Base-by-base conservation (phyloP, 2,888 invertebrate genomes). In the Dastarcus helophoroides region DNA sequence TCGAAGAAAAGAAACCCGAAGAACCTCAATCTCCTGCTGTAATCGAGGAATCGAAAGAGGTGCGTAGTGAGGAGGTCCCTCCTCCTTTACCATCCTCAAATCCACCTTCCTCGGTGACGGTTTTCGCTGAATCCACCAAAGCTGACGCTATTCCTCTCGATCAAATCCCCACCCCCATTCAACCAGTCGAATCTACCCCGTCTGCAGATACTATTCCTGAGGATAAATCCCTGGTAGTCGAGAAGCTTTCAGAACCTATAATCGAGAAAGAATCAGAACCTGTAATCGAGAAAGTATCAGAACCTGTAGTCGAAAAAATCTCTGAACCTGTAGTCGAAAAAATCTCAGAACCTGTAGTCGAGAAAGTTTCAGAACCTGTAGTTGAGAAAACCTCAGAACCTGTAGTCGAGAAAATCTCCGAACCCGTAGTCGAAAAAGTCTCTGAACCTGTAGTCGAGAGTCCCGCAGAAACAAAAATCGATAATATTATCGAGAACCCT, bases 41-140 rank as follows among this genome's bases (percentile, higher is more conserved):
- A 24, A 44, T 45, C 35, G 51, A 53, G 41, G 39, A 43, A 41
- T 50, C 48, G 48, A 62, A 60, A 58, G 63, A 63, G 63, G 70
- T 71, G 72, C 68, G 68, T 71, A 69, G 63, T 65, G 73, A 73
- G 60, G 65, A 71, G 62, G 59, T 68, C 57, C 79, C 79, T 62
- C 79, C 78, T 56, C 77, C 79, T 49, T 71, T 79, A 56, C 79
- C 79, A 46, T 70, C 74, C 56, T 76, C 74, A 56, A 77, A 77
- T 55, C 79, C 79, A 58, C 79, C 79, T 48, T 77, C 76, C 53
- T 76, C 77, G 63, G 76, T 79, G 65, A 76, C 73, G 60, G 76
- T 76, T 50, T 79, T 79, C 62, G 79, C 78, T 60, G 73, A 72
- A 55, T 70, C 71, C 55, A 73, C 73, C 41, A 74, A 74, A 70